Percentiles rank a stretch among this genome's conserved stretches.
These are phyloP conservation scores for Lithophane leautieri DNA, from an alignment of 2,888 invertebrate species.

Conservation along the genomic window DNA sequence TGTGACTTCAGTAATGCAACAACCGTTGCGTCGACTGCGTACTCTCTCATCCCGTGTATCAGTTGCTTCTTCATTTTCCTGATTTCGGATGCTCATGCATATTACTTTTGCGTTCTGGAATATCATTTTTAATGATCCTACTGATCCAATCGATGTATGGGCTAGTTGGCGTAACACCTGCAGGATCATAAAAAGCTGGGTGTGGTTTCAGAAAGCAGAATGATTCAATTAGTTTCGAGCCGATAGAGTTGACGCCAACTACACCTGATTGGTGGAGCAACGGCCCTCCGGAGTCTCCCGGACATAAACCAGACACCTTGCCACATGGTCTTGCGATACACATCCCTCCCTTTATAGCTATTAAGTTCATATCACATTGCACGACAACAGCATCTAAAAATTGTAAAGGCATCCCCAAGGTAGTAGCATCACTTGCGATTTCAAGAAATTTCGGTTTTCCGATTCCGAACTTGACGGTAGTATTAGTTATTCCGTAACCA, in stretches of 20 bases:
- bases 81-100: not conserved
- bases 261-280: slow-evolving; percentile 43
- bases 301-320: not conserved
- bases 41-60: not conserved
- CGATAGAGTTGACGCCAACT: slow-evolving; percentile 30
- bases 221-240: accelerated
- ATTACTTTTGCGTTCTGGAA: not conserved
- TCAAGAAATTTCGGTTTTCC: accelerated
- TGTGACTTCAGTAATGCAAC: not conserved
- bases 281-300: slow-evolving; percentile 49
- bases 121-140: not conserved
- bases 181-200: slow-evolving; percentile 4
- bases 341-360: not conserved
- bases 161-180: slow-evolving; percentile 26
- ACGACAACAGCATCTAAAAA: slow-evolving; percentile 27
- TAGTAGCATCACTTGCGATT: not conserved
- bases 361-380: not conserved
- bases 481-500: too few species aligned
- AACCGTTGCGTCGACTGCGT: not conserved
- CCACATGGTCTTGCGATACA: slow-evolving; percentile 41
- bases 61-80: not conserved
- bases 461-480: accelerated
- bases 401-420: slow-evolving; percentile 32
- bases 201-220: not conserved
- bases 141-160: slow-evolving; percentile 43